phyloP scores from a whole-genome alignment of 2,888 invertebrate species.

The Ormyrus thymus region DNA sequence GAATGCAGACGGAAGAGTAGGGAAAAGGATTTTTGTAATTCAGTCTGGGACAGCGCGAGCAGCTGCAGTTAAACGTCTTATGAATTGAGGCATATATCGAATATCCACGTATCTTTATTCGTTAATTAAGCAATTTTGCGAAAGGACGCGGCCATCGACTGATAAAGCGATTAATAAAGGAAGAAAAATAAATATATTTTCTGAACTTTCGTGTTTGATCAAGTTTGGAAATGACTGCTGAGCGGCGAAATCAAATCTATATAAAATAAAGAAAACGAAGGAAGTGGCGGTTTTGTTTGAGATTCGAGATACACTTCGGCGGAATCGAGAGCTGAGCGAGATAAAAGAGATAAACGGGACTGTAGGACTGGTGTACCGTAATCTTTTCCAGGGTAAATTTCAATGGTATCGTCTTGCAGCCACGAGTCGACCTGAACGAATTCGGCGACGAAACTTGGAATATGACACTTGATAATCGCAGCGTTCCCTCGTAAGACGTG shows the following conservation, averaged over 20 bases:
- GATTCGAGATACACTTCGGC: too few relatives aligned
- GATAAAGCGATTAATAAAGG: too few relatives aligned
- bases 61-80: slow-evolving; percentile 75
- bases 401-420: slow-evolving; percentile 86
- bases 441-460: slow-evolving; percentile 94
- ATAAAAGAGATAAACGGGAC: not conserved
- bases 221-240: too few relatives aligned
- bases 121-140: too few relatives aligned
- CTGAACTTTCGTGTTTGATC: too few relatives aligned
- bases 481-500: slow-evolving; percentile 93
- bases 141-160: too few relatives aligned
- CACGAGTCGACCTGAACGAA: slow-evolving; percentile 90
- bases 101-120: slow-evolving; percentile 45
- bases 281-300: not conserved
- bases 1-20: slow-evolving; percentile 43
- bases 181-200: too few relatives aligned
- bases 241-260: too few relatives aligned
- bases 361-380: slow-evolving; percentile 71
- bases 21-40: slow-evolving; percentile 34
- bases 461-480: slow-evolving; percentile 94
- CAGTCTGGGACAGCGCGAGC: slow-evolving; percentile 75
- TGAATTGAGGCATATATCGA: slow-evolving; percentile 62
- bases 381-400: slow-evolving; percentile 78
- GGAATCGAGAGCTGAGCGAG: not conserved
- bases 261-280: too few relatives aligned